Evolutionary conservation across 2,888 invertebrate species (phyloP), one percentile per base, ranked within the genome.

Genomic region (Pomacea canaliculata): DNA sequence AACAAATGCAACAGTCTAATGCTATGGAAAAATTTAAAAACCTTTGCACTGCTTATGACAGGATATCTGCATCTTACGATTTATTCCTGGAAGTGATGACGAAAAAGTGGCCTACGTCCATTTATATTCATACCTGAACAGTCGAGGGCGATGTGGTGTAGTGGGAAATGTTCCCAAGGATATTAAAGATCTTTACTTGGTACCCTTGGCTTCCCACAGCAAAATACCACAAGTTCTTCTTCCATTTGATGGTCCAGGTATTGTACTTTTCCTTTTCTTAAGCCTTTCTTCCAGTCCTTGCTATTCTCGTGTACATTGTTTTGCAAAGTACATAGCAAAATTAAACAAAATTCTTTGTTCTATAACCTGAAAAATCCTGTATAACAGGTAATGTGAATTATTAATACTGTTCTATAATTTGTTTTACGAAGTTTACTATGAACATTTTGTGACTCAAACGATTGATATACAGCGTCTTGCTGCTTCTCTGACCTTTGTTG

Each of bases 151-250:
- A 46, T 91, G 92, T 82, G 92, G 97, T 1, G 97, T 98, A 8
- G 94, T 97, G 62, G 96, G 95, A 80, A 94, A 94, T 76, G 79
- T 81, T 16, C 83, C 85, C 48, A 94, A 94, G 81, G 94, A 94
- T 78, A 95, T 98, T 73, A 97, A 98, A 91, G 98, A 98, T 90
- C 96, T 98, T 90, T 98, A 98, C 91, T 94, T 98, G 80, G 93
- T 97, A 86, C 97, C 98, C 0, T 92, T 97, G 80, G 94, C 95
- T 0, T 94, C 94, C 7, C 79, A 94, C 94, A 86, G 94, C 93
- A 84, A 93, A 93, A 70, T 93, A 95, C 87, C 97, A 94, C 7
- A 91, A 19, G 87, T 88, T 10, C 83, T 92, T 7, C 81, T 89
- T 60, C 92, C 91, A 1, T 91, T 91, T 84, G 94, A 94, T 81